These are phyloP conservation scores for Palaemon carinicauda DNA, from an alignment of 1,140 invertebrate genomes.

Conservation along the genomic window DNA sequence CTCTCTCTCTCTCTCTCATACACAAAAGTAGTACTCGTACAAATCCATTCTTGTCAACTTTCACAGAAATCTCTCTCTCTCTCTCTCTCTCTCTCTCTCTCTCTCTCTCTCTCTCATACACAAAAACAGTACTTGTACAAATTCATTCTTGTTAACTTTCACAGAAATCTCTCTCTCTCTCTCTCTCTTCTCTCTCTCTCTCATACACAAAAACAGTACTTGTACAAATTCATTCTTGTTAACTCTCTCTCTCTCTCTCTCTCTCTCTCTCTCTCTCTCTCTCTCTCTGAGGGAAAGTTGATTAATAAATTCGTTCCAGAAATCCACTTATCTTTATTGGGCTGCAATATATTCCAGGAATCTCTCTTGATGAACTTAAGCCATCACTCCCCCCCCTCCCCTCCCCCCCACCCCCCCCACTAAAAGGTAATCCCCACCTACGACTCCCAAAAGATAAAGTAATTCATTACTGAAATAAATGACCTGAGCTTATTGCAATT, in stretches of 20 bases:
- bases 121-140: too few relatives aligned
- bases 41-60: neutral
- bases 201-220: neutral
- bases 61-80: neutral
- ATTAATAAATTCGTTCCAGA: neutral
- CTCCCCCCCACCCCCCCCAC: too few relatives aligned
- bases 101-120: neutral
- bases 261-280: neutral
- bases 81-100: neutral
- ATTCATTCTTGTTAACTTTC: neutral
- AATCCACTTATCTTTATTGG: too few relatives aligned
- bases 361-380: too few relatives aligned
- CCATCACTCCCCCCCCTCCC: too few relatives aligned
- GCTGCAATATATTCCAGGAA: too few relatives aligned
- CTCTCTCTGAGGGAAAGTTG: neutral
- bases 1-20: neutral
- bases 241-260: neutral
- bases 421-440: too few relatives aligned
- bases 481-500: too few relatives aligned
- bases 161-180: constrained; percentile 4
- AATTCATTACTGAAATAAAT: too few relatives aligned
- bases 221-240: neutral
- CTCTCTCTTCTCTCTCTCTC: constrained; percentile 1
- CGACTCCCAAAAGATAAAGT: too few relatives aligned
- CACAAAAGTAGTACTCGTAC: too few relatives aligned